A percentile compares a stretch with the other conserved stretches of the same genome.
These are phyloP conservation scores for Drosophila mayaguana DNA, from an alignment of 2,888 invertebrate species.

Conservation along the genomic window DNA sequence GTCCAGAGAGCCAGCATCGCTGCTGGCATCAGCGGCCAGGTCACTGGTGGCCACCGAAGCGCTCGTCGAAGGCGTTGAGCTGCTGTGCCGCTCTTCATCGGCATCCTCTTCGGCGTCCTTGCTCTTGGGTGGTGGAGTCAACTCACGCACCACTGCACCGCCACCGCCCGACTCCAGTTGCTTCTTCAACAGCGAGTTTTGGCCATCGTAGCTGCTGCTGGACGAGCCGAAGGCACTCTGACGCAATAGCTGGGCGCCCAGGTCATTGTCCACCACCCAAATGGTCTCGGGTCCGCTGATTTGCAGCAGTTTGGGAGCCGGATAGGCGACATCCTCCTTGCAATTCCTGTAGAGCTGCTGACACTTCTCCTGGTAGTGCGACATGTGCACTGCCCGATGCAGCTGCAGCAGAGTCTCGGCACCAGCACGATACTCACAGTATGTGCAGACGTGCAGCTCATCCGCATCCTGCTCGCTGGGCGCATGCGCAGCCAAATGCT, in stretches of 20 bases:
- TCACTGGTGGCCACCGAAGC: constrained; percentile 82
- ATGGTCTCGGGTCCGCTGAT: constrained; percentile 82
- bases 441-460: constrained; percentile 88
- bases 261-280: constrained; percentile 84
- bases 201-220: constrained; percentile 63
- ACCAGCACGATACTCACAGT: constrained; percentile 91
- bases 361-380: constrained; percentile 92
- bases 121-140: constrained; percentile 23
- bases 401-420: constrained; percentile 89
- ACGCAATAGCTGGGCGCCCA: constrained; percentile 59
- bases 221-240: constrained; percentile 50
- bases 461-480: constrained; percentile 42
- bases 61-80: constrained; percentile 76
- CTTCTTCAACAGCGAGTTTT: constrained; percentile 82
- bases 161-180: constrained; percentile 76
- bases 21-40: constrained; percentile 73
- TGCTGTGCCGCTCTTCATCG: constrained; percentile 66
- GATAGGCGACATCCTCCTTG: constrained; percentile 88
- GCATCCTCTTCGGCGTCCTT: constrained; percentile 52
- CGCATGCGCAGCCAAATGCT: constrained; percentile 87
- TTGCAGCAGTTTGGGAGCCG: constrained; percentile 87
- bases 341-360: constrained; percentile 89
- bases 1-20: constrained; percentile 71
- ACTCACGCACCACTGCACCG: constrained; percentile 32
- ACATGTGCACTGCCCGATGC: constrained; percentile 91